Evolutionary conservation across 2,797 vertebrate genomes (phyloP), one percentile per base, ranked within the genome.

Genomic region (Lateolabrax maculatus): DNA sequence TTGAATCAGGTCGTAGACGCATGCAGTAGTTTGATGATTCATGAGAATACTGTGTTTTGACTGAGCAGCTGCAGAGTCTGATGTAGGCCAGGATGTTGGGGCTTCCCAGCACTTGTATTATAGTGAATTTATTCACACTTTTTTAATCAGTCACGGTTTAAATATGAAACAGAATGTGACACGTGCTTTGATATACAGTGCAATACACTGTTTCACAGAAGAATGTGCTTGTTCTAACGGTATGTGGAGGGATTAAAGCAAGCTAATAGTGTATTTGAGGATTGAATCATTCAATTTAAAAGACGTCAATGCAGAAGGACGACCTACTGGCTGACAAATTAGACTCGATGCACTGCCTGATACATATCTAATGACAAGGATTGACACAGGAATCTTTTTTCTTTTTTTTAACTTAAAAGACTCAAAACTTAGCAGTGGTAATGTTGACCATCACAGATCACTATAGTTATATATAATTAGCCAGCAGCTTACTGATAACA

Each of bases 21-120:
- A 23, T 37, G 18, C 6, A 60, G 23, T 58, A 34, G 39, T 73
- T 41, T 39, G 62, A 67, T 72, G 56, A 68, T 63, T 78, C 55
- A 65, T 46, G 60, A 43, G 25, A 29, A 49, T 21, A 65, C 63
- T 23, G 49, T 60, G 48, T 53, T 83, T 49, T 83, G 78, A 37
- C 60, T 64, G 71, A 74, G 56, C 36, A 52, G 10, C 39, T 53
- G 57, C 2, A 53, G 64, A 72, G 41, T 65, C 21, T 46, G 36
- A 57, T 69, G 58, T 31, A 61, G 41, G 70, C 44, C 62, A 43
- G 27, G 36, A 58, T 71, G 62, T 73, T 75, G 37, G 18, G 41
- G 16, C 29, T 48, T 67, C 51, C 64, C 37, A 7, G 19, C 51
- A 11, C 67, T 49, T 53, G 25, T 60, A n/a, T 36, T 66, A 34